phyloP scores from a whole-genome alignment of 2,113 vertebrate species.

The Notiomystis cincta region DNA sequence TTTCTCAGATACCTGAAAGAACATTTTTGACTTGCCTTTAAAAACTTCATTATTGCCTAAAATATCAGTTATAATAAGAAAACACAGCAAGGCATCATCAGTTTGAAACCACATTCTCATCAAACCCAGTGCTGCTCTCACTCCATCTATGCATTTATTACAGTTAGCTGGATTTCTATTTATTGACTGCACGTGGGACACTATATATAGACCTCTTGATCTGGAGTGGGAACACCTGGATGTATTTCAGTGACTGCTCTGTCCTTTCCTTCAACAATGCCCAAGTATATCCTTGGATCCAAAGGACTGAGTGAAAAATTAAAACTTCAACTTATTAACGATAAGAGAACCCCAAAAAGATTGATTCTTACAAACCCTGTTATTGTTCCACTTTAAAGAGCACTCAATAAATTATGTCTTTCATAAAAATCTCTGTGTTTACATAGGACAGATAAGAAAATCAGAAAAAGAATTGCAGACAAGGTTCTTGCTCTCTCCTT shows the following conservation, averaged over 20 bases:
- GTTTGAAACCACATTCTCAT: not conserved
- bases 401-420: not conserved
- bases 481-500: not conserved
- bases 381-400: not conserved
- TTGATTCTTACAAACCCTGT: not conserved
- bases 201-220: not conserved
- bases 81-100: not conserved
- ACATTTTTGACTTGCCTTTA: not conserved
- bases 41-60: not conserved
- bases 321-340: not conserved
- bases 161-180: not conserved
- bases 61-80: not conserved
- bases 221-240: not conserved
- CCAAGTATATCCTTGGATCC: not conserved
- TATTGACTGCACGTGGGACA: not conserved
- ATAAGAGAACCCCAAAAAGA: not conserved
- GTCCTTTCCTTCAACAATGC: not conserved
- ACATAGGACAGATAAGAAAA: not conserved
- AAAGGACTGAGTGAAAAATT: not conserved
- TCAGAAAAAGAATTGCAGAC: not conserved
- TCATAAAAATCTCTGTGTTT: not conserved
- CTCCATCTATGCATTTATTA: not conserved
- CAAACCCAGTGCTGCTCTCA: not conserved
- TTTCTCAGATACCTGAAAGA: not conserved
- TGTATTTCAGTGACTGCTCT: not conserved